A percentile compares a stretch with the other conserved stretches of the same genome.
Conservation (phyloP, 30 jellyfish, hydroid and myxozoan genomes). For the Nemopilema nomurai region DNA sequence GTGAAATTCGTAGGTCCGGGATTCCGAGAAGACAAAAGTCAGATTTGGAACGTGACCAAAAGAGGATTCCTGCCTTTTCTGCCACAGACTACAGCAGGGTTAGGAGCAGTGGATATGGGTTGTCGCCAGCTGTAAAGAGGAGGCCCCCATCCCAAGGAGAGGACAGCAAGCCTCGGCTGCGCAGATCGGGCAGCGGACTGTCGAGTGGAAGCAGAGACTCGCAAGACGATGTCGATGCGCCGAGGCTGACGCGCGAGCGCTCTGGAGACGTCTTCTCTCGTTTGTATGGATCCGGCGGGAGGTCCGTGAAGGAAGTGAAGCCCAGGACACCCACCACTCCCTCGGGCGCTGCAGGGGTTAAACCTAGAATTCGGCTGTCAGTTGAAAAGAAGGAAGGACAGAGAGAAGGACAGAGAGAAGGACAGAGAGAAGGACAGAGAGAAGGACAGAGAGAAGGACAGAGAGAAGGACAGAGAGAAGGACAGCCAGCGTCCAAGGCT, state of each 20-base stretch:
- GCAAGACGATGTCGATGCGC: conserved; percentile 62
- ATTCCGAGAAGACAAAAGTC: conserved; percentile 78
- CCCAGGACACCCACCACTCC: conserved; percentile 46
- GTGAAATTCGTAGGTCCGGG: conserved; percentile 74
- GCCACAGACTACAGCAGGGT: conserved; percentile 61
- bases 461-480: too few relatives aligned
- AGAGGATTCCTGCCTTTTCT: conserved; percentile 55
- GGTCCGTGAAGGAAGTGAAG: conserved; percentile 32
- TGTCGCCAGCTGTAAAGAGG: conserved; percentile 60
- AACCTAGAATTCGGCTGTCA: conserved; percentile 29
- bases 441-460: too few relatives aligned
- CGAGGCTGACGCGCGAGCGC: conserved; percentile 79
- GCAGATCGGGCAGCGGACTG: conserved; percentile 69
- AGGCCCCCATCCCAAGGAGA: conserved; percentile 59
- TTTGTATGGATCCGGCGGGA: conserved; percentile 58
- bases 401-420: too few relatives aligned
- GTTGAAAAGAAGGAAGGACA: conserved; percentile 37
- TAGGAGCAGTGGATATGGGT: conserved; percentile 90
- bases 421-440: too few relatives aligned
- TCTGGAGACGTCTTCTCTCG: conserved; percentile 97
- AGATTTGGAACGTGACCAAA: conserved; percentile 84
- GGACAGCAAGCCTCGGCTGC: conserved; percentile 50
- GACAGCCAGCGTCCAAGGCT: conserved; percentile 38
- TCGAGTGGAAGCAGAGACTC: conserved; percentile 68
- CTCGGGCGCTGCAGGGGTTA: conserved; percentile 7